Evolutionary conservation across 2,888 invertebrate species (phyloP).

Genomic region (Furcula furcula): DNA sequence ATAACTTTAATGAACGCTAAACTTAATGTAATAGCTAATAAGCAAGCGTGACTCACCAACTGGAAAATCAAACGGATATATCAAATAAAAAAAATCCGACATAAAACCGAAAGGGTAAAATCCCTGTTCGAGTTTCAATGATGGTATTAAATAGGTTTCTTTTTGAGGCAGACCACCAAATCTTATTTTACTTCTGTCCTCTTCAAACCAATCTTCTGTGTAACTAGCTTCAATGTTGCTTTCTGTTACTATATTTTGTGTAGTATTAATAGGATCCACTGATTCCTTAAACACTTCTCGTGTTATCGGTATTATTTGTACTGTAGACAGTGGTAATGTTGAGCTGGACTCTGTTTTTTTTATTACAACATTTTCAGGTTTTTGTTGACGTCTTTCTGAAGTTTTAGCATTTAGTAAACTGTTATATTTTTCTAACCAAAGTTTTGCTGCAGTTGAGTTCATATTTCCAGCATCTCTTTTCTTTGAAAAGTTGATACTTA

Average conservation of each 20-base stretch:
- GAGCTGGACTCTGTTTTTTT: slow-evolving; percentile 36
- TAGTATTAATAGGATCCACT: slow-evolving; percentile 40
- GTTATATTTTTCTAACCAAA: slow-evolving; percentile 62
- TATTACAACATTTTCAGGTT: slow-evolving; percentile 38
- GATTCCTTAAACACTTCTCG: slow-evolving; percentile 50
- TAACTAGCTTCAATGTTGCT: slow-evolving; percentile 54
- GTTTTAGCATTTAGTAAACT: slow-evolving; percentile 48
- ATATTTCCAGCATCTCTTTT: slow-evolving; percentile 56
- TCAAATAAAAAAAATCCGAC: slow-evolving; percentile 81
- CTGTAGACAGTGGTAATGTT: slow-evolving; percentile 17
- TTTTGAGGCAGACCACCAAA: slow-evolving; percentile 71
- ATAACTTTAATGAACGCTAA: background rate
- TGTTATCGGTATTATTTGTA: slow-evolving; percentile 63
- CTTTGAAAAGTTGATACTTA: slow-evolving; percentile 43
- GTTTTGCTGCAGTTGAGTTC: slow-evolving; percentile 45
- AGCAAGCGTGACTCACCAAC: slow-evolving; percentile 72
- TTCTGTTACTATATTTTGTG: slow-evolving; percentile 50
- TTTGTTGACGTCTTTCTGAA: slow-evolving; percentile 48
- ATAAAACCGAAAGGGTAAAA: slow-evolving; percentile 84
- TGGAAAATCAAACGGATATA: slow-evolving; percentile 85
- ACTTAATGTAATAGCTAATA: background rate
- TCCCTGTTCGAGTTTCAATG: slow-evolving; percentile 82
- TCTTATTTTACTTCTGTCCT: slow-evolving; percentile 69
- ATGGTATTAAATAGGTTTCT: slow-evolving; percentile 73
- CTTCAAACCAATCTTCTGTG: slow-evolving; percentile 65